Percentiles rank a stretch among this genome's conserved stretches.
phyloP scores from a whole-genome alignment of 2,113 vertebrate genomes.

The Saguinus imperator region DNA sequence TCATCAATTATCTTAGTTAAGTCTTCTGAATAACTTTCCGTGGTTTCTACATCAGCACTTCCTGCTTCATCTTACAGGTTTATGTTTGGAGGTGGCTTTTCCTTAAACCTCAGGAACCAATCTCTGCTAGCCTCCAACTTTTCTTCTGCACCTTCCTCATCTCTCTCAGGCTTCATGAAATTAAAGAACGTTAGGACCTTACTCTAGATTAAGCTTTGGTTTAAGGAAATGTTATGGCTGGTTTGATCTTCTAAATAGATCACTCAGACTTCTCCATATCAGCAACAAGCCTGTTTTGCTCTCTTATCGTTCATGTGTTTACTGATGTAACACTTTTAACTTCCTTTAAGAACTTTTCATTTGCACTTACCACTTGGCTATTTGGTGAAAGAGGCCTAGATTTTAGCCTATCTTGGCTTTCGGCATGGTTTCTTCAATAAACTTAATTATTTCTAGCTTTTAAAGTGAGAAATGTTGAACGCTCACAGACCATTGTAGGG shows the following conservation, averaged over 20 bases:
- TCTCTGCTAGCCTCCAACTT: no score
- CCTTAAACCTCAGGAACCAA: no score
- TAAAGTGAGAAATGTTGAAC: neutral
- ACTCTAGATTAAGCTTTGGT: neutral
- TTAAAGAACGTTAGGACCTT: neutral
- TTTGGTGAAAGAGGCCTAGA: neutral
- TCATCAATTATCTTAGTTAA: no score
- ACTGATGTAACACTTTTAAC: neutral
- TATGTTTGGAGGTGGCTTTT: no score
- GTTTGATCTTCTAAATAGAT: neutral
- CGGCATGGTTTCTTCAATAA: neutral
- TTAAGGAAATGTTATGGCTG: neutral
- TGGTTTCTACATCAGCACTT: no score
- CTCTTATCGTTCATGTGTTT: neutral
- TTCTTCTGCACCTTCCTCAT: no score
- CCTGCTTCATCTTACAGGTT: no score
- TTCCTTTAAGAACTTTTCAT: neutral
- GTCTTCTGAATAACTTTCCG: no score
- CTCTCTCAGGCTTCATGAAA: neutral
- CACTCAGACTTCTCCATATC: neutral
- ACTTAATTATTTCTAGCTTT: neutral
- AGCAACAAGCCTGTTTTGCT: neutral
- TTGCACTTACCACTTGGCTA: neutral
- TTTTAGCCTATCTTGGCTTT: neutral
- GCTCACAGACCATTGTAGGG: neutral